Percentiles rank a stretch among this genome's conserved stretches.
phyloP scores from a whole-genome alignment of 2,888 invertebrate genomes.

The Disparrhopalites patrizii region DNA sequence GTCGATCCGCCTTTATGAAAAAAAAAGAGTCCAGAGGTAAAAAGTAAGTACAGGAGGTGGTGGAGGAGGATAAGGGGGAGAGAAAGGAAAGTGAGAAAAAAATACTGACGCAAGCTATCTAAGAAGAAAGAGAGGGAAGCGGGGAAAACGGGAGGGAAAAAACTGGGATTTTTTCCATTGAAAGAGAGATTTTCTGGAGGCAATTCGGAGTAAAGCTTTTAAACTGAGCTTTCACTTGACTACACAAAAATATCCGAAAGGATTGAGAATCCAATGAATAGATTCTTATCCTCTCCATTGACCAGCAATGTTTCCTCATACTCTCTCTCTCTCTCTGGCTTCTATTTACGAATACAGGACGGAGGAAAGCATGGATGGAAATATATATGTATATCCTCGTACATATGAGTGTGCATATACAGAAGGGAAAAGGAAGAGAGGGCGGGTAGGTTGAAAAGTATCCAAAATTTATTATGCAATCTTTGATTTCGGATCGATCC shows the following conservation, averaged over 20 bases:
- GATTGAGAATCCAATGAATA: slow-evolving; percentile 1
- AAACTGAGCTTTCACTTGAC: slow-evolving; percentile 18
- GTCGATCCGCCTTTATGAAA: neutral
- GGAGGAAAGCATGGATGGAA: no score
- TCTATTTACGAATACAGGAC: no score
- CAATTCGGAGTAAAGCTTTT: slow-evolving; percentile 3
- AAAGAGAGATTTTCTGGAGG: neutral
- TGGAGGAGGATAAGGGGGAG: no score
- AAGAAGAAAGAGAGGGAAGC: no score
- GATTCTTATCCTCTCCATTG: slow-evolving; percentile 2
- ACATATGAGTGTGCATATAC: neutral
- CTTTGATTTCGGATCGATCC: neutral
- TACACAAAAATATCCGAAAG: neutral
- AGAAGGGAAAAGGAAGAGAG: no score
- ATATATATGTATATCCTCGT: no score
- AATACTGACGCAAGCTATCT: no score
- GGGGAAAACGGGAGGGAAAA: neutral
- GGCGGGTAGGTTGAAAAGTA: no score
- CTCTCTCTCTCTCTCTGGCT: neutral
- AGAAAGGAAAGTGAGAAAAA: no score
- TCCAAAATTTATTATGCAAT: slow-evolving; percentile 1
- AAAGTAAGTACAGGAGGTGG: no score
- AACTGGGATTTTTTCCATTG: neutral
- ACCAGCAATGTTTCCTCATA: neutral
- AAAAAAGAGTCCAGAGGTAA: neutral